Conservation (phyloP, 2,888 invertebrate species). For the Cremastinae sp. region DNA sequence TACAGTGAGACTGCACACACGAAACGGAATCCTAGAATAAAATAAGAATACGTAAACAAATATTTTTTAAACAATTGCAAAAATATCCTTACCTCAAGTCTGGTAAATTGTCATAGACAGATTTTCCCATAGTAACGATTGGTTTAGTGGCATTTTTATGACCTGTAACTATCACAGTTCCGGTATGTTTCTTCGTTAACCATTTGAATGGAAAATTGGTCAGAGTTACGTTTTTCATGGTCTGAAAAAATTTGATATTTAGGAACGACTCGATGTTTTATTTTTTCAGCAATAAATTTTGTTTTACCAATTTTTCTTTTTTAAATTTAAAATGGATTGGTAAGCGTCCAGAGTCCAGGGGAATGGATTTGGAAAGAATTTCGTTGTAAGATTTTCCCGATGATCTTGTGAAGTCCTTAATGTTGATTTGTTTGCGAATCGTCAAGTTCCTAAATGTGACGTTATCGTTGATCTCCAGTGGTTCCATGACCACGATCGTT, state of each 20-base stretch:
- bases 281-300: not conserved
- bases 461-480: conserved; percentile 79
- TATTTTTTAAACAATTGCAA: too few species aligned
- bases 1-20: conserved; percentile 63
- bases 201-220: conserved; percentile 76
- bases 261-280: conserved; percentile 2
- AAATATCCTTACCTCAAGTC: conserved; percentile 61
- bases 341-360: conserved; percentile 74
- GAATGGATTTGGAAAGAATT: conserved; percentile 75
- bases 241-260: conserved; percentile 77
- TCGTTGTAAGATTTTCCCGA: conserved; percentile 72
- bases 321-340: conserved; percentile 76
- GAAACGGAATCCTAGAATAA: conserved; percentile 64
- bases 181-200: conserved; percentile 74
- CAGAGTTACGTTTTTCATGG: conserved; percentile 80
- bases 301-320: conserved; percentile 75
- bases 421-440: conserved; percentile 78
- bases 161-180: conserved; percentile 80
- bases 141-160: conserved; percentile 79
- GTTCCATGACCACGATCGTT: conserved; percentile 78
- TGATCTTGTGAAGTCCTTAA: conserved; percentile 73
- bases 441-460: conserved; percentile 79
- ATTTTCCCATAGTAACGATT: conserved; percentile 73
- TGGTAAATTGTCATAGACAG: conserved; percentile 61
- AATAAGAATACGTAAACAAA: conserved; percentile 9